Evolutionary conservation across 2,888 invertebrate species (phyloP).

Genomic region (Ophion slaviceki): DNA sequence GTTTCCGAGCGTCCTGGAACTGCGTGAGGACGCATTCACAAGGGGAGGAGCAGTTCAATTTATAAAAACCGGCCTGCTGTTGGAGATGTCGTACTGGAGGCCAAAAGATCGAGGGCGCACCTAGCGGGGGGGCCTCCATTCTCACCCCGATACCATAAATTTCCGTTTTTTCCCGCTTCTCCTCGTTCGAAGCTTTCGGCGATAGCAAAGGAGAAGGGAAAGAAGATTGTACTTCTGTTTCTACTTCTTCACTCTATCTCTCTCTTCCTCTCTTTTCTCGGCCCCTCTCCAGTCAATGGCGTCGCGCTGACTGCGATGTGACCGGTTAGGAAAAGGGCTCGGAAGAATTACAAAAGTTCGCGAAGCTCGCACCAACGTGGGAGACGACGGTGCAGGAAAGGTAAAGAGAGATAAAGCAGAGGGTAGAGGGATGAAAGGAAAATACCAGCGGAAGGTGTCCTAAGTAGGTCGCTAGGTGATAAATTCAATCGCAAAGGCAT

Average conservation of each 20-base stretch:
- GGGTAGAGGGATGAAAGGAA: neutral
- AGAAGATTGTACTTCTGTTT: conserved; percentile 53
- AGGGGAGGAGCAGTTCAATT: conserved; percentile 64
- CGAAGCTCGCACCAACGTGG: conserved; percentile 13
- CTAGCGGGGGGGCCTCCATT: conserved; percentile 49
- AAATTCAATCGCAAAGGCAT: neutral
- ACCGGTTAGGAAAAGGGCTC: conserved; percentile 62
- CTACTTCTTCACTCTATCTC: conserved; percentile 38
- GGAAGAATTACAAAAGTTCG: conserved; percentile 78
- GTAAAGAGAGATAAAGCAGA: neutral
- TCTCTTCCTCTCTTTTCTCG: too few species aligned
- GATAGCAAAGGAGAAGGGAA: conserved; percentile 43
- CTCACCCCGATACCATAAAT: conserved; percentile 65
- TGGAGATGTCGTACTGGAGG: conserved; percentile 11
- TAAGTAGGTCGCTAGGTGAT: neutral
- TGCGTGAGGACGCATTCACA: conserved; percentile 31
- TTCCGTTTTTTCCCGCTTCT: conserved; percentile 47
- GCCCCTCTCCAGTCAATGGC: neutral
- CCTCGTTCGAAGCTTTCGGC: conserved; percentile 14
- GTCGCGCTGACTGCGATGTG: conserved; percentile 39
- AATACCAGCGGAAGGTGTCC: neutral
- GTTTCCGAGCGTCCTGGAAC: conserved; percentile 52
- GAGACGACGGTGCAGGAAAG: neutral
- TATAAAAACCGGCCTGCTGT: conserved; percentile 54
- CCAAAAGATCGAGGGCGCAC: conserved; percentile 32